Conservation (phyloP, 2,888 invertebrate species). For the Nymphalis c-album region DNA sequence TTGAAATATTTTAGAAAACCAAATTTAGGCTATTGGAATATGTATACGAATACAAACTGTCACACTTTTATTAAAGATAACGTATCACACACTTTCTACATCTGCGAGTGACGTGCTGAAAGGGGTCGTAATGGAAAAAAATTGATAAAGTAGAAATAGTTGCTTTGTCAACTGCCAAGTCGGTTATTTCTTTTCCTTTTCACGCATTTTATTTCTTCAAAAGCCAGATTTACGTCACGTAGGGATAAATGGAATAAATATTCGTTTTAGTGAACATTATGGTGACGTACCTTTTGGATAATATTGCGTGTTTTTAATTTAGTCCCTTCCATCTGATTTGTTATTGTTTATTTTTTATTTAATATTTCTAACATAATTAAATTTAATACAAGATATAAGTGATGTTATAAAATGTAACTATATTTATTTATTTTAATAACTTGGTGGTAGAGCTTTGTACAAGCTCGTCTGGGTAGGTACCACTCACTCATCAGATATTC, state of each 20-base stretch:
- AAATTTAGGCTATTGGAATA: constrained; percentile 3
- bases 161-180: constrained; percentile 31
- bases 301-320: no score
- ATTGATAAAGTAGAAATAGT: constrained; percentile 39
- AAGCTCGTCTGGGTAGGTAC: no score
- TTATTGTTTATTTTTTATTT: no score
- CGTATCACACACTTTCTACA: constrained; percentile 20
- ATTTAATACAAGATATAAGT: no score
- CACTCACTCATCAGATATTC: no score
- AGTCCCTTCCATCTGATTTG: no score
- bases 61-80: constrained; percentile 21
- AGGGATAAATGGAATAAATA: constrained; percentile 15
- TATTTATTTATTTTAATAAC: no score
- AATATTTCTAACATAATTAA: no score
- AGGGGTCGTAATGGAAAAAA: constrained; percentile 35
- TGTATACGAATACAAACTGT: constrained; percentile 6
- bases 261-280: constrained; percentile 1
- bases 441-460: no score
- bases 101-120: constrained; percentile 39
- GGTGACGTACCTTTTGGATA: neutral
- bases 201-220: constrained; percentile 13
- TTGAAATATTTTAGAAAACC: neutral
- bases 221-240: constrained; percentile 20
- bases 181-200: constrained; percentile 12
- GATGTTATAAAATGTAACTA: no score